Conservation (phyloP, 2,113 vertebrate species). For the Amblyopsis rosae region DNA sequence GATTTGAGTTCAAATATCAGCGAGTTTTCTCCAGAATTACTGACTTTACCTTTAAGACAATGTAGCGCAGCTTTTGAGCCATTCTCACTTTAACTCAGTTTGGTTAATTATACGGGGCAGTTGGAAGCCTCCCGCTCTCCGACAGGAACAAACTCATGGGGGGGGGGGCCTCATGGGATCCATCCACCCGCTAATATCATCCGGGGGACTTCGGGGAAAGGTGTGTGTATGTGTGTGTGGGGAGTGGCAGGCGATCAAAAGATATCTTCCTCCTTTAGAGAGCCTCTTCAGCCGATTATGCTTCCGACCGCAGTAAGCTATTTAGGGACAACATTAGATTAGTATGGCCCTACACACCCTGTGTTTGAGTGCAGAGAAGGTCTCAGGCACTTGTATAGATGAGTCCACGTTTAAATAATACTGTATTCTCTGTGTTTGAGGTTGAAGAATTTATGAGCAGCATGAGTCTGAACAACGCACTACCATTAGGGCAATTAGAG, state of each 20-base stretch:
- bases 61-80: background rate
- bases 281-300: constrained; percentile 52
- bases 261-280: constrained; percentile 41
- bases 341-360: too few relatives aligned
- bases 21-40: too few relatives aligned
- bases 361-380: too few relatives aligned
- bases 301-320: constrained; percentile 47
- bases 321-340: constrained; percentile 56
- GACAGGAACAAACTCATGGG: constrained; percentile 15
- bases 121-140: constrained; percentile 21
- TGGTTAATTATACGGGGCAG: constrained; percentile 45
- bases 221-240: background rate
- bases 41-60: background rate
- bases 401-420: too few relatives aligned
- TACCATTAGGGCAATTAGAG: too few relatives aligned
- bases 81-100: background rate
- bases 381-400: too few relatives aligned
- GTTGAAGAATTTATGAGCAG: too few relatives aligned
- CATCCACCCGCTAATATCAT: constrained; percentile 37
- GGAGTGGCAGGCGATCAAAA: constrained; percentile 38
- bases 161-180: constrained; percentile 29
- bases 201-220: background rate
- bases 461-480: too few relatives aligned
- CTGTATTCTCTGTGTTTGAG: too few relatives aligned
- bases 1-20: too few relatives aligned